phyloP scores from a whole-genome alignment of 37 sponge, comb jelly and placozoan genomes.

The Spongilla lacustris region DNA sequence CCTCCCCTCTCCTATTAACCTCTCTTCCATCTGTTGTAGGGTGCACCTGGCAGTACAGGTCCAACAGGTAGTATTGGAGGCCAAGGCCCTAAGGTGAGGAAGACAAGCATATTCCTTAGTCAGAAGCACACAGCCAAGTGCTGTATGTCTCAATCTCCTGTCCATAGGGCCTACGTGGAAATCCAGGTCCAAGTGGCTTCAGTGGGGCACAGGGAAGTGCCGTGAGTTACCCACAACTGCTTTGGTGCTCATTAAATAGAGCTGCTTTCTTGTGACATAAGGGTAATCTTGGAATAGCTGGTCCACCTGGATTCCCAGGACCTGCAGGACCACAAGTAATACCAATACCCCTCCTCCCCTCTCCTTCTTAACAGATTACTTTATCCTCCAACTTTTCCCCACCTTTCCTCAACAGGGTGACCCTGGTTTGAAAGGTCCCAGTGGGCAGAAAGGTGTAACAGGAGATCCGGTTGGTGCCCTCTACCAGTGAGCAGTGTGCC shows the following conservation, averaged over 20 bases:
- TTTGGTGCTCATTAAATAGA: not conserved
- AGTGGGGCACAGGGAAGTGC: not conserved
- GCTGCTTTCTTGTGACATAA: not conserved
- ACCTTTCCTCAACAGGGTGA: slow-evolving; percentile 39
- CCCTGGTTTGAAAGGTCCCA: slow-evolving; percentile 43
- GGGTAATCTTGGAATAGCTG: slow-evolving; percentile 33
- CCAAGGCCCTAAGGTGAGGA: not conserved
- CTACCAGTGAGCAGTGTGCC: not conserved
- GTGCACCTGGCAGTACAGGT: slow-evolving; percentile 37
- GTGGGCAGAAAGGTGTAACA: slow-evolving; percentile 37
- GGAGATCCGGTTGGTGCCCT: slow-evolving; percentile 72
- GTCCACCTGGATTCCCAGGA: slow-evolving; percentile 47
- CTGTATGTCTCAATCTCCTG: not conserved
- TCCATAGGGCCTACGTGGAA: slow-evolving; percentile 13
- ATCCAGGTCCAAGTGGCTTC: not conserved
- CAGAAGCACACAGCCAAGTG: too few relatives aligned
- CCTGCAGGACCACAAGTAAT: slow-evolving; percentile 25
- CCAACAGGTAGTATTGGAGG: slow-evolving; percentile 33
- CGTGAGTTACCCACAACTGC: not conserved
- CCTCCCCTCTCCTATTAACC: not conserved
- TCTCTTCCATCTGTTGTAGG: not conserved
- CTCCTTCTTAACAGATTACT: not conserved
- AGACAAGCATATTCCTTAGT: too few relatives aligned
- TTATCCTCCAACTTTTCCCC: not conserved
- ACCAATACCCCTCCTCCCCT: not conserved